Base-by-base conservation (phyloP, 2,113 vertebrate species). In the Dasypus novemcinctus region DNA sequence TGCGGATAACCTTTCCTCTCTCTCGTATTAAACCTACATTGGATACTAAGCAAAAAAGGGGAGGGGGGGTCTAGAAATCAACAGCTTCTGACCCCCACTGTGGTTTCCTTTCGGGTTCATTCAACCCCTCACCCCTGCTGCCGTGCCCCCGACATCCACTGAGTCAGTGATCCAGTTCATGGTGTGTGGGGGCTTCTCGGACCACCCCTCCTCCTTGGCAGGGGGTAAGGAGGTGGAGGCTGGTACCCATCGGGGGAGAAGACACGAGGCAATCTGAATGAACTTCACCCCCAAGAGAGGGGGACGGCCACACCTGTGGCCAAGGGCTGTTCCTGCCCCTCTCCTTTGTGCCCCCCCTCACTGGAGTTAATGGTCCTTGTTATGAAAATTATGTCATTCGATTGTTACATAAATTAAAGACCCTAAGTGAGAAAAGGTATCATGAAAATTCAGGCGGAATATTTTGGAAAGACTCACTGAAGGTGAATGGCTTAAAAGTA, bases 111-210 rank as follows among this genome's bases (percentile, higher is more conserved):
- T 1, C 6, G 1, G 1, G 36, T 2, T 5, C 17, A 10, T 3
- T 52, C 59, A 4, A 2, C 7, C 43, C 4, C 2, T 0, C 2
- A 2, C 1, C 2, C 9, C 23, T 4, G 13, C 2, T 3, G 9
- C 4, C 63, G 1, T 8, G 87, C 0, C 3, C 63, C 52, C 0
- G 18, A 36, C 2, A 1, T 7, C 15, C 1, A 2, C 13, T 7
- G 0, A 11, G 43, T 3, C 0, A 0, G 6, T 0, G 31, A 20
- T 8, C 2, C 23, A 12, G 33, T 7, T 4, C 33, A 17, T 0
- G 0, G 20, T 0, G 2, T 0, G 7, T 1, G 0, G 72, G 0
- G 0, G 41, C 7, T 0, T 54, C 7, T 13, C 78, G 14, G 20
- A 2, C 10, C 0, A 10, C 10, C 71, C 41, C 15, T 25, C 49